Evolutionary conservation across 2,113 vertebrate species (phyloP).

Genomic region (Jacana jacana): DNA sequence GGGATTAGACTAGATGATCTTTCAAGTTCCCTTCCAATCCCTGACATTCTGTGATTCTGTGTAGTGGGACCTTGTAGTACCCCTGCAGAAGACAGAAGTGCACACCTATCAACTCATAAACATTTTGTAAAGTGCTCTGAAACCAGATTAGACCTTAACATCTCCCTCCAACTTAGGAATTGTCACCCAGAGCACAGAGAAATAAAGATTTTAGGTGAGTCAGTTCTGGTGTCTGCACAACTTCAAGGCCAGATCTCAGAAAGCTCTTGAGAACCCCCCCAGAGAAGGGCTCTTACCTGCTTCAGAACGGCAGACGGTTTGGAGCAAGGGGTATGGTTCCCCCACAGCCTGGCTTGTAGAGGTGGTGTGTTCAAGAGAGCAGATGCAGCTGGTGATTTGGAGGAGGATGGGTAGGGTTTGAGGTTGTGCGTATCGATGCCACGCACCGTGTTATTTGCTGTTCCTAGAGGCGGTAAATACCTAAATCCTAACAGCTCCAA

Average conservation of each 20-base stretch:
- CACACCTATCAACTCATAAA: neutral
- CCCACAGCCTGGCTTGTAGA: neutral
- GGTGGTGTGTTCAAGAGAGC: fast-evolving
- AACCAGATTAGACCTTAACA: neutral
- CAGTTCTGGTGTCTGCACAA: neutral
- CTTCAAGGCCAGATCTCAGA: neutral
- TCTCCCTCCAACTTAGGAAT: neutral
- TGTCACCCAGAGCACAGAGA: neutral
- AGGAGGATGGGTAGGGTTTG: neutral
- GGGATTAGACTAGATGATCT: too few relatives aligned
- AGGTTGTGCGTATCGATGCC: neutral
- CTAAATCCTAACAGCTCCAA: neutral
- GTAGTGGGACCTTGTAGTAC: neutral
- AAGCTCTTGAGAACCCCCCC: neutral
- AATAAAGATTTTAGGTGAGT: neutral
- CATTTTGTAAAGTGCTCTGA: neutral
- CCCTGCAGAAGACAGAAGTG: neutral
- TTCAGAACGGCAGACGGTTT: neutral
- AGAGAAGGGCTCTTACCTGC: neutral
- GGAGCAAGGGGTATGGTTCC: neutral
- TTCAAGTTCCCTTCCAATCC: too few relatives aligned
- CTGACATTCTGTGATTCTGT: too few relatives aligned
- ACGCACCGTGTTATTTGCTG: neutral
- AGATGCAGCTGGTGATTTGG: neutral
- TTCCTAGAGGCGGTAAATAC: neutral